phyloP scores from a whole-genome alignment of 2,888 invertebrate species.

The Lamellibrachia satsuma region DNA sequence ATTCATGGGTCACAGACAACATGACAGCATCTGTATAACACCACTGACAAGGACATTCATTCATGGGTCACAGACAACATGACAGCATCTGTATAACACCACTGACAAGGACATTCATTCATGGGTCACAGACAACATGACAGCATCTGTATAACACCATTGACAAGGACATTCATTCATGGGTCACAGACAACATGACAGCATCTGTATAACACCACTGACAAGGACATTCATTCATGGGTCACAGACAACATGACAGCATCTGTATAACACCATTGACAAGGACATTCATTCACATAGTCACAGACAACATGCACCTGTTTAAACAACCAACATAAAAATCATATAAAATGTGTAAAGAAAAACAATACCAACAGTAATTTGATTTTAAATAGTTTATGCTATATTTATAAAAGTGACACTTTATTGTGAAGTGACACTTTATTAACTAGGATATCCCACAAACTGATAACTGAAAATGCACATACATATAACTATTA shows the following conservation, averaged over 20 bases:
- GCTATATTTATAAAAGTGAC: too few relatives aligned
- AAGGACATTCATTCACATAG: not conserved
- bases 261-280: not conserved
- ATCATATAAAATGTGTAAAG: not conserved
- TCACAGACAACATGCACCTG: too few relatives aligned
- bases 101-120: not conserved
- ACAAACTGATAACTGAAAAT: too few relatives aligned
- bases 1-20: too few relatives aligned
- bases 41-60: too few relatives aligned
- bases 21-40: too few relatives aligned
- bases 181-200: not conserved
- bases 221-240: not conserved
- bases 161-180: not conserved
- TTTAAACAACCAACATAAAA: not conserved
- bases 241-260: constrained; percentile 7
- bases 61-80: too few relatives aligned
- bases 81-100: constrained; percentile 23
- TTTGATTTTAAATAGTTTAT: not conserved
- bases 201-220: not conserved
- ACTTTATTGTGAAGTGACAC: too few relatives aligned
- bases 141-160: constrained; percentile 20
- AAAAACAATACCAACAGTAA: constrained; percentile 18
- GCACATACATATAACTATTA: too few relatives aligned
- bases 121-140: not conserved
- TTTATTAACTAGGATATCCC: too few relatives aligned